Conservation (phyloP, 2,888 invertebrate genomes). For the Vesta saturnalis region DNA sequence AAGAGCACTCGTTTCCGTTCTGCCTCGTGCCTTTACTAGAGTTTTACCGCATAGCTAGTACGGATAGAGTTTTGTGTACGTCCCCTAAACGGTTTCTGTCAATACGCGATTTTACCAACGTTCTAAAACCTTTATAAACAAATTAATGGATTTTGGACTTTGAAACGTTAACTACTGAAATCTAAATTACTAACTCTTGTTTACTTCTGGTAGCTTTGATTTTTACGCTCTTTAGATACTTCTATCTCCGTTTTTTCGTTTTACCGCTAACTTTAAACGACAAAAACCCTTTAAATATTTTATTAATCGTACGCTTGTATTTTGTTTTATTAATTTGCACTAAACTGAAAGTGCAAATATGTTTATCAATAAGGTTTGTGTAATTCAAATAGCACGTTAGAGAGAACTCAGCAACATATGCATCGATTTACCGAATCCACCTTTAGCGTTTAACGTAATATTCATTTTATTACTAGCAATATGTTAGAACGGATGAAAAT, state of each 20-base stretch:
- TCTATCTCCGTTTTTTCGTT: background rate
- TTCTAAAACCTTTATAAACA: constrained; percentile 32
- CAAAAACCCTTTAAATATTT: no score
- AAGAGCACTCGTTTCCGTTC: constrained; percentile 38
- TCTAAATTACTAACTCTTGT: constrained; percentile 10
- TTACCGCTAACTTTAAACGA: no score
- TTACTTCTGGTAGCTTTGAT: background rate
- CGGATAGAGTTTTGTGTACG: constrained; percentile 22
- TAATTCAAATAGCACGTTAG: no score
- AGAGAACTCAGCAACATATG: background rate
- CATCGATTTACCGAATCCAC: background rate
- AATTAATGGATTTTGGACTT: constrained; percentile 31
- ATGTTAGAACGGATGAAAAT: constrained; percentile 33
- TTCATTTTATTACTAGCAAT: constrained; percentile 9
- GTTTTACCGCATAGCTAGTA: constrained; percentile 23
- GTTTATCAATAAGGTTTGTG: no score
- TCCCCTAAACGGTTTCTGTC: constrained; percentile 25
- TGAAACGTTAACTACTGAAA: constrained; percentile 6
- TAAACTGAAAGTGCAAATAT: no score
- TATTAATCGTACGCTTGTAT: no score
- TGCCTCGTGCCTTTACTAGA: constrained; percentile 24
- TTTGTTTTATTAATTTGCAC: no score
- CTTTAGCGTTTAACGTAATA: constrained; percentile 8
- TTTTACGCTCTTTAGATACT: background rate
- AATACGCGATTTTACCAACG: constrained; percentile 24